Percentiles rank a stretch among this genome's conserved stretches.
phyloP scores from a whole-genome alignment of 2,113 vertebrate species.

The Platysternon megacephalum region DNA sequence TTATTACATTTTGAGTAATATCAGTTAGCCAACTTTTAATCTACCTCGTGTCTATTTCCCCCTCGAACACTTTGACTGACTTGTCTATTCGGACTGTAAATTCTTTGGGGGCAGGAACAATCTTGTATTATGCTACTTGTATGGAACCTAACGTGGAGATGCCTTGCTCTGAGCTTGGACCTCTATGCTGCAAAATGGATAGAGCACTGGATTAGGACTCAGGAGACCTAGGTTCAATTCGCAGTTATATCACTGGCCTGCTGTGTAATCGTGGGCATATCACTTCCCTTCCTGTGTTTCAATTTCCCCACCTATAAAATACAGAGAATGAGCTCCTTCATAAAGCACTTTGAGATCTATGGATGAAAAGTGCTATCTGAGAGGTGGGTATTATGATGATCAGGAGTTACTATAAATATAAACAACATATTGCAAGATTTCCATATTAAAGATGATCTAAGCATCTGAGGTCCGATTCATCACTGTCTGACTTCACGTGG shows the following conservation, averaged over 20 bases:
- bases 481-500: neutral
- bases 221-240: neutral
- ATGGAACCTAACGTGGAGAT: neutral
- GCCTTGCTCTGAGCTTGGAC: neutral
- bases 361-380: conserved; percentile 17
- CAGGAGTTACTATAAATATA: neutral
- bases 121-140: neutral
- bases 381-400: neutral
- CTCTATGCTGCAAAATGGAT: neutral
- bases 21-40: neutral
- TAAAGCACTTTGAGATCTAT: conserved; percentile 1
- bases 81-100: neutral
- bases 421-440: neutral
- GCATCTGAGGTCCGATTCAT: neutral
- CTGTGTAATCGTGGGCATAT: neutral
- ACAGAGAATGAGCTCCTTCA: neutral
- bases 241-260: neutral
- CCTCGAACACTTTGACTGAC: neutral
- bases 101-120: neutral
- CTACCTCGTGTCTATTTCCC: neutral
- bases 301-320: neutral
- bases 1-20: neutral
- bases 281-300: neutral
- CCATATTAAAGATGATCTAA: neutral
- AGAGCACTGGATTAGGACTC: neutral